Percentiles rank a stretch among this genome's conserved stretches.
phyloP scores from a whole-genome alignment of 2,797 vertebrate species.

The Adrianichthys oophorus region DNA sequence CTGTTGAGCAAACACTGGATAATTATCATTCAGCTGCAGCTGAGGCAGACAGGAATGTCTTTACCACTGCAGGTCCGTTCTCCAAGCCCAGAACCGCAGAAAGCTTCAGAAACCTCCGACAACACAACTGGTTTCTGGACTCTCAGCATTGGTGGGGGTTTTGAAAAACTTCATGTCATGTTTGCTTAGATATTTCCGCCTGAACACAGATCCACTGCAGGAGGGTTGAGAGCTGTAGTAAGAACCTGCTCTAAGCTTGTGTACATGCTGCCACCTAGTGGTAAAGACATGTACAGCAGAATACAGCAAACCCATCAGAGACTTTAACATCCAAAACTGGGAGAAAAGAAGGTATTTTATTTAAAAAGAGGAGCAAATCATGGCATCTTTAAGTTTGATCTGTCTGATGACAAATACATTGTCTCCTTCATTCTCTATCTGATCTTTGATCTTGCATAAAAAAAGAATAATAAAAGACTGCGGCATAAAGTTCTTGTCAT shows the following conservation, averaged over 20 bases:
- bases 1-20: neutral
- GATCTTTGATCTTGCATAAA: too few species aligned
- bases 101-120: neutral
- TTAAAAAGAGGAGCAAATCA: too few species aligned
- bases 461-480: too few species aligned
- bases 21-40: neutral
- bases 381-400: too few species aligned
- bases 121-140: neutral
- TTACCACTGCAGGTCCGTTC: slow-evolving; percentile 1
- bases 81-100: neutral
- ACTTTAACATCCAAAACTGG: too few species aligned
- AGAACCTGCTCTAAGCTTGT: slow-evolving; percentile 4
- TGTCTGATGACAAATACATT: too few species aligned
- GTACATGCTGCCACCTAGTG: slow-evolving; percentile 58
- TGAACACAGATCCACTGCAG: neutral
- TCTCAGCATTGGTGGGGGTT: neutral
- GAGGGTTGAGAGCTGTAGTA: neutral
- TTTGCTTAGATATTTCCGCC: slow-evolving; percentile 6
- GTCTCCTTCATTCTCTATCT: too few species aligned
- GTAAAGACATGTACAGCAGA: neutral
- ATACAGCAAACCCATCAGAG: too few species aligned
- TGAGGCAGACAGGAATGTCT: neutral
- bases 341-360: too few species aligned
- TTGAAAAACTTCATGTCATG: neutral
- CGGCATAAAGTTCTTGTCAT: too few species aligned